Conservation (phyloP, 2,113 vertebrate genomes). For the Solea solea region DNA sequence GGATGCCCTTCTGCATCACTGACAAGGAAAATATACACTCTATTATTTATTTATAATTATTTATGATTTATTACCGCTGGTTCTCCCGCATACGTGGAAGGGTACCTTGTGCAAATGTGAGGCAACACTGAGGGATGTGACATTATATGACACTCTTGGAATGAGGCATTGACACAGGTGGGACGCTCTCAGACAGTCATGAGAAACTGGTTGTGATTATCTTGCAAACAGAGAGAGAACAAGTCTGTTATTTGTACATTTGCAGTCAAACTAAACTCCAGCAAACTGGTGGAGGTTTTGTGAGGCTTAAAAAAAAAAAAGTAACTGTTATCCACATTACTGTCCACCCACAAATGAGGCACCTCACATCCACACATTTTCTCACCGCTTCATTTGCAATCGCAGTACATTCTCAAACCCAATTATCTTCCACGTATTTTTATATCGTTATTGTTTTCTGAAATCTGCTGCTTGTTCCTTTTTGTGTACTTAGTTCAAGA, state of each 20-base stretch:
- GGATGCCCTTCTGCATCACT: too few species aligned
- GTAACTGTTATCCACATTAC: not conserved
- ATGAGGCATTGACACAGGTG: conserved; percentile 11
- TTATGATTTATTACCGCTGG: too few species aligned
- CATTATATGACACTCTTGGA: too few species aligned
- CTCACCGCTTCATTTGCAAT: not conserved
- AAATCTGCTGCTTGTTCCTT: conserved; percentile 9
- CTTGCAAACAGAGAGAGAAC: conserved; percentile 43
- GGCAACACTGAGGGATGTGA: too few species aligned
- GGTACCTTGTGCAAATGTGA: too few species aligned
- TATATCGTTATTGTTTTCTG: conserved; percentile 3
- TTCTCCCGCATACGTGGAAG: too few species aligned
- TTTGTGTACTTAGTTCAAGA: not conserved
- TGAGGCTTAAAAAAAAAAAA: conserved; percentile 9
- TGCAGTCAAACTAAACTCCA: conserved; percentile 28
- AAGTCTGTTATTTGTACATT: conserved; percentile 45
- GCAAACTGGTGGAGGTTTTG: conserved; percentile 11
- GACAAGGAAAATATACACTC: too few species aligned
- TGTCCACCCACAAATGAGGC: not conserved
- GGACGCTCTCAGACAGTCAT: conserved; percentile 52
- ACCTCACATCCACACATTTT: conserved; percentile 19
- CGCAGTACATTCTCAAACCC: conserved; percentile 13
- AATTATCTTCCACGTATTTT: conserved; percentile 25
- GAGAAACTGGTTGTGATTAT: conserved; percentile 59
- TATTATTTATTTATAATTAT: too few species aligned